These are phyloP conservation scores for Phaenicophaeus curvirostris DNA, from an alignment of 2,797 vertebrate genomes.

Conservation along the genomic window DNA sequence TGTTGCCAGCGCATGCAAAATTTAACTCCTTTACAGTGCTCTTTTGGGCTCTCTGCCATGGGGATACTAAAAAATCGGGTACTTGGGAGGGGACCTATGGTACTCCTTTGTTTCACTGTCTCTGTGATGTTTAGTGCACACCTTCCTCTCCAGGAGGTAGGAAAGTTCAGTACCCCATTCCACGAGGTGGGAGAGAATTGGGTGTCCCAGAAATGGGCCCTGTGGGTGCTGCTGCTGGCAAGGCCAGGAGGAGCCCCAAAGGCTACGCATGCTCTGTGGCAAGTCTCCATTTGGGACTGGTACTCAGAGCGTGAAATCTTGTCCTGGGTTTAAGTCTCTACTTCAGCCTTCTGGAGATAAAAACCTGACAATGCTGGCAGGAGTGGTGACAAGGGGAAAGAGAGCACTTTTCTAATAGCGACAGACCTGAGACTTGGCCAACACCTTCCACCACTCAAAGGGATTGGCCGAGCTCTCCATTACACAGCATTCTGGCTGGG, in stretches of 20 bases:
- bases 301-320: accelerated
- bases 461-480: too few relatives aligned
- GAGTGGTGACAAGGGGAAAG: accelerated
- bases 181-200: neutral
- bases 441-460: neutral
- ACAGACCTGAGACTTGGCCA: neutral
- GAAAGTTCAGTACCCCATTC: neutral
- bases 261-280: accelerated
- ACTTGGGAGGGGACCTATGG: neutral
- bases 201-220: neutral
- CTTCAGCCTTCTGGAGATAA: neutral
- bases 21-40: neutral
- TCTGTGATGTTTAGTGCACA: neutral
- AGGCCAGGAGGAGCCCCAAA: neutral
- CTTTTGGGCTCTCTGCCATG: neutral
- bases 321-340: neutral
- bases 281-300: too few relatives aligned
- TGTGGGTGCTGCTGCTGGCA: accelerated
- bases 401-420: accelerated
- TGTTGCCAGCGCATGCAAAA: neutral
- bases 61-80: neutral
- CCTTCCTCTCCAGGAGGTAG: neutral
- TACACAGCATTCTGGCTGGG: neutral
- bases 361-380: neutral
- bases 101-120: too few relatives aligned